Conservation (phyloP, 2,797 vertebrate species). For the Pagetopsis macropterus region DNA sequence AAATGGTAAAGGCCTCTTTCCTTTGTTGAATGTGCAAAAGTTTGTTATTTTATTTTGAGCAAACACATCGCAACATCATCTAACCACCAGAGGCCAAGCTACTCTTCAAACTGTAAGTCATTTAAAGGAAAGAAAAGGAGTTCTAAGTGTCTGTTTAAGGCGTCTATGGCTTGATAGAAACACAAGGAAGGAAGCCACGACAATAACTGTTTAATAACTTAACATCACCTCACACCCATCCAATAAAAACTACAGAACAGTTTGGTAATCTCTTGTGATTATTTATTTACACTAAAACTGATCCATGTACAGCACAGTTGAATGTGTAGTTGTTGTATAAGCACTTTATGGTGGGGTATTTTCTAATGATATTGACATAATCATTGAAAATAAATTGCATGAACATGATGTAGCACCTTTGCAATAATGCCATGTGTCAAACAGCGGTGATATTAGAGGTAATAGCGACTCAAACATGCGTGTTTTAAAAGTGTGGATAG, state of each 20-base stretch:
- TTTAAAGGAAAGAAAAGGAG: too few relatives aligned
- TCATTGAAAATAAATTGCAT: constrained; percentile 62
- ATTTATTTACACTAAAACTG: constrained; percentile 81
- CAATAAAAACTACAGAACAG: constrained; percentile 49
- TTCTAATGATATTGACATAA: constrained; percentile 55
- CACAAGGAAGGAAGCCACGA: too few relatives aligned
- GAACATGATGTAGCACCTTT: constrained; percentile 82
- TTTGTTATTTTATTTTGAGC: too few relatives aligned
- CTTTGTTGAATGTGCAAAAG: too few relatives aligned
- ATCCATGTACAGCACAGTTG: constrained; percentile 72
- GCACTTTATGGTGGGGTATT: constrained; percentile 79
- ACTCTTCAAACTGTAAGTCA: too few relatives aligned
- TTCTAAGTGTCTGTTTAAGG: too few relatives aligned
- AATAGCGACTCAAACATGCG: constrained; percentile 71
- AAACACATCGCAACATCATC: too few relatives aligned
- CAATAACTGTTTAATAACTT: too few relatives aligned
- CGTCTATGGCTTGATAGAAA: too few relatives aligned
- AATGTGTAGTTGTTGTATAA: constrained; percentile 58
- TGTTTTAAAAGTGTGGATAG: constrained; percentile 39
- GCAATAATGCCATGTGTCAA: constrained; percentile 67
- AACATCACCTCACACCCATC: neutral
- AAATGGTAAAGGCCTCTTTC: too few relatives aligned
- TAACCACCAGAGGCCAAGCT: too few relatives aligned
- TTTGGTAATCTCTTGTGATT: constrained; percentile 45
- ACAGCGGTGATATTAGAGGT: constrained; percentile 48